Evolutionary conservation across 2,113 vertebrate species (phyloP).

Genomic region (Thymallus thymallus): DNA sequence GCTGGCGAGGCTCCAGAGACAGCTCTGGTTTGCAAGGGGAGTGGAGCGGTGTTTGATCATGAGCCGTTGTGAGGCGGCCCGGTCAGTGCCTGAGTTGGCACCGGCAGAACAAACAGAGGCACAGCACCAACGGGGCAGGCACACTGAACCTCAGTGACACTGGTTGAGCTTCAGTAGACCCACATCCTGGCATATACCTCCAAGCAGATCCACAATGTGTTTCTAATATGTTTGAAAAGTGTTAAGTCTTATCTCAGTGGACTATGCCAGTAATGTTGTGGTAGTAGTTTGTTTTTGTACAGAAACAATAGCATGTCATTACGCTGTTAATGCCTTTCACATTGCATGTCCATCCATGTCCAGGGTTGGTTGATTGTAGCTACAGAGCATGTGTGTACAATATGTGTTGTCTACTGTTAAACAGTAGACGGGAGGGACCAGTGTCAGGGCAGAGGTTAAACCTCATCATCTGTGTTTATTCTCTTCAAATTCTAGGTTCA

Average conservation of each 20-base stretch:
- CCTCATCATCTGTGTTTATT: slow-evolving; percentile 37
- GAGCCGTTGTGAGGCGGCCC: slow-evolving; percentile 62
- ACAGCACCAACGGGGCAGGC: slow-evolving; percentile 25
- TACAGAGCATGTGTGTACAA: neutral
- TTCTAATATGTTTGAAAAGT: too few species aligned
- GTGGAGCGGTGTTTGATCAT: slow-evolving; percentile 68
- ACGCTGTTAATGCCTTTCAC: neutral
- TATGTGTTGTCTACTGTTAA: slow-evolving; percentile 20
- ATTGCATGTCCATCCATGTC: neutral
- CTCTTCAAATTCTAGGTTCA: slow-evolving; percentile 38
- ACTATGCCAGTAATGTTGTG: slow-evolving; percentile 35
- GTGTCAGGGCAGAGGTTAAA: slow-evolving; percentile 38
- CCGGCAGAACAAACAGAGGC: slow-evolving; percentile 72
- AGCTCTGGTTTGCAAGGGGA: slow-evolving; percentile 30
- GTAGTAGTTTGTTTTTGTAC: neutral
- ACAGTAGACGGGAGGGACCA: slow-evolving; percentile 27
- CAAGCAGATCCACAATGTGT: too few species aligned
- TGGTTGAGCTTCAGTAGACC: too few species aligned
- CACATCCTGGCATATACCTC: too few species aligned
- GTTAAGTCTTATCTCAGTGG: too few species aligned
- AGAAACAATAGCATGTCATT: neutral
- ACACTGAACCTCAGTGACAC: slow-evolving; percentile 28
- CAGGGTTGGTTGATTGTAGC: neutral
- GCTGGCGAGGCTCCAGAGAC: slow-evolving; percentile 69
- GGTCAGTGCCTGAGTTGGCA: slow-evolving; percentile 71